Percentiles rank a stretch among this genome's conserved stretches.
Evolutionary conservation across 2,113 vertebrate species (phyloP).

Genomic region (Thryonomys swinderianus): DNA sequence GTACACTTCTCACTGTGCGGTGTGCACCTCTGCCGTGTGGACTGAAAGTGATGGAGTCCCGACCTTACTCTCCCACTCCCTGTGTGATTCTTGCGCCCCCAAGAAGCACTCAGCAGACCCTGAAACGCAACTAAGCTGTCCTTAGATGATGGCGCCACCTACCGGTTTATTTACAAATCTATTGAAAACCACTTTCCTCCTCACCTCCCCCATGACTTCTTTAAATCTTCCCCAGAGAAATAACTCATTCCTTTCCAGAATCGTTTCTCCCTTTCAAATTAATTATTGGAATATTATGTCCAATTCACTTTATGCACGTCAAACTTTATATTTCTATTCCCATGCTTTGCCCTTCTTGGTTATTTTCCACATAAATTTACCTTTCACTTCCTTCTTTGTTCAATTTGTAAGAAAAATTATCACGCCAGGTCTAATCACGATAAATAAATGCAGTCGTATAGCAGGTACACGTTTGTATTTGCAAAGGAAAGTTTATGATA

Average conservation of each 20-base stretch:
- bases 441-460: neutral
- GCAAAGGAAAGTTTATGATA: neutral
- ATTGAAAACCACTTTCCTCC: neutral
- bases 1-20: neutral
- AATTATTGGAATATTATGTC: neutral
- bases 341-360: conserved; percentile 13
- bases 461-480: neutral
- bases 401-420: conserved; percentile 13
- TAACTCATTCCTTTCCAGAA: neutral
- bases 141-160: conserved; percentile 73
- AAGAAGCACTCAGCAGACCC: neutral
- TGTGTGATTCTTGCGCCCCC: neutral
- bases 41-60: neutral
- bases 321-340: neutral
- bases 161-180: conserved; percentile 10
- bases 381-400: conserved; percentile 38
- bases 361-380: neutral
- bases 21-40: neutral
- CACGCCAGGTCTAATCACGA: neutral
- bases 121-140: conserved; percentile 73
- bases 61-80: neutral
- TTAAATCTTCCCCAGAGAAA: neutral
- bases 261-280: neutral
- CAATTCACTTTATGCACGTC: neutral
- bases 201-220: neutral